These are phyloP conservation scores for Crypturellus undulatus DNA, from an alignment of 2,113 vertebrate species.

Conservation along the genomic window DNA sequence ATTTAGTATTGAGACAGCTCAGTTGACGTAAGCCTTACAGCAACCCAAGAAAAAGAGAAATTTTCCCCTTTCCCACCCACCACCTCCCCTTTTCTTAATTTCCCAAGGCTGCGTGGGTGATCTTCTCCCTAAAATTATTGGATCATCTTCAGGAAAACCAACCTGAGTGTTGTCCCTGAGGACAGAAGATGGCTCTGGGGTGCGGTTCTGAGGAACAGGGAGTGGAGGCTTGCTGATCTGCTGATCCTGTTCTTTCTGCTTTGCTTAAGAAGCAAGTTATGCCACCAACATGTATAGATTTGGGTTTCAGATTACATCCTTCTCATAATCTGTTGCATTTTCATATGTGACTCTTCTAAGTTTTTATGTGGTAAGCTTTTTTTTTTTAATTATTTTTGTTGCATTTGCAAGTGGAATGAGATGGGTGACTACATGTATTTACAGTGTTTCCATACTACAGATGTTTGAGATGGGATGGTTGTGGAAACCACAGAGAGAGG, in stretches of 20 bases:
- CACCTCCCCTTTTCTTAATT: constrained; percentile 32
- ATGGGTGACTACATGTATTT: background rate
- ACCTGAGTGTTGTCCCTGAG: background rate
- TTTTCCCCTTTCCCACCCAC: background rate
- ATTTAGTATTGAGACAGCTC: background rate
- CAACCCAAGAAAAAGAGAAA: constrained; percentile 15
- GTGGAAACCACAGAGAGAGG: background rate
- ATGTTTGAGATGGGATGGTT: background rate
- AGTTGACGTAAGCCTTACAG: background rate
- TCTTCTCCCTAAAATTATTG: background rate
- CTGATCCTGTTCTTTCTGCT: background rate
- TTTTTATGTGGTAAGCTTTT: background rate
- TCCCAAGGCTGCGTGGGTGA: constrained; percentile 20
- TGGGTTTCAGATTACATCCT: background rate
- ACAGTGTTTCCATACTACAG: background rate
- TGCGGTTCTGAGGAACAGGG: background rate
- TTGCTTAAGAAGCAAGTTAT: background rate
- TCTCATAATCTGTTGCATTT: background rate
- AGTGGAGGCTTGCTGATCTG: background rate
- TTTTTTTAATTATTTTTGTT: background rate
- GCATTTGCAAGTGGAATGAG: background rate
- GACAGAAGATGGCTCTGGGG: background rate
- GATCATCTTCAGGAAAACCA: background rate
- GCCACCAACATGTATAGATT: background rate
- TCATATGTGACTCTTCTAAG: background rate